Evolutionary conservation across 1,140 invertebrate species (phyloP).

Genomic region (Chironomus tepperi): DNA sequence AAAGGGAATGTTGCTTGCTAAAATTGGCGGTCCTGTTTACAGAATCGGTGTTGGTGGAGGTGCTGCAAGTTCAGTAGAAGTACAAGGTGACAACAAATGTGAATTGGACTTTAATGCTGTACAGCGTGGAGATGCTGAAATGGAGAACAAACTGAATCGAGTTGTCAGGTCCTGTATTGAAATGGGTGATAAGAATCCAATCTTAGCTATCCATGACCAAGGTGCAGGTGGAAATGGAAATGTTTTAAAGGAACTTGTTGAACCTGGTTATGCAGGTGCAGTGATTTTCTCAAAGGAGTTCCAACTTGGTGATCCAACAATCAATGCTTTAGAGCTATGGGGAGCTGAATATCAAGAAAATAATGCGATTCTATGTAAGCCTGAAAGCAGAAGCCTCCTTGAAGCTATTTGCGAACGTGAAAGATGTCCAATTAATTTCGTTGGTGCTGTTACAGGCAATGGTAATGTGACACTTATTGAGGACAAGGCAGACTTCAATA

Average conservation of each 20-base stretch:
- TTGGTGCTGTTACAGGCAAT: slow-evolving; percentile 83
- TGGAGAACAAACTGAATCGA: slow-evolving; percentile 95
- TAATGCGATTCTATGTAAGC: slow-evolving; percentile 73
- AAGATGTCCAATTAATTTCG: slow-evolving; percentile 86
- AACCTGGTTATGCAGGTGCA: slow-evolving; percentile 73
- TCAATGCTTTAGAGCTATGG: slow-evolving; percentile 90
- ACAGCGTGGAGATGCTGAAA: slow-evolving; percentile 95
- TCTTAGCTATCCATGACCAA: slow-evolving; percentile 59
- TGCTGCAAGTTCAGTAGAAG: slow-evolving; percentile 89
- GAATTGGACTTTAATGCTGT: slow-evolving; percentile 93
- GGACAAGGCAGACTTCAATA: slow-evolving; percentile 43
- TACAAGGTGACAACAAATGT: slow-evolving; percentile 75
- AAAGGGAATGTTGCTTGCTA: slow-evolving; percentile 75
- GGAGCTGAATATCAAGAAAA: slow-evolving; percentile 98
- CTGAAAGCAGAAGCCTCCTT: slow-evolving; percentile 54
- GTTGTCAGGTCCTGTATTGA: slow-evolving; percentile 89
- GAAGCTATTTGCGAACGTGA: slow-evolving; percentile 71
- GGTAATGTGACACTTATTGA: slow-evolving; percentile 72
- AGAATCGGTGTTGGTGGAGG: slow-evolving; percentile 96
- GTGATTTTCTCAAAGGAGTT: slow-evolving; percentile 82
- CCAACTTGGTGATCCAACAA: slow-evolving; percentile 87
- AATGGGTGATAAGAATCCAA: slow-evolving; percentile 71
- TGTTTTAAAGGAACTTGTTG: slow-evolving; percentile 92
- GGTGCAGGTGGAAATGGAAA: slow-evolving; percentile 98
- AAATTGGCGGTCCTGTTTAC: slow-evolving; percentile 94